Evolutionary conservation across 2,888 invertebrate genomes (phyloP).

Genomic region (Keiferia lycopersicella): DNA sequence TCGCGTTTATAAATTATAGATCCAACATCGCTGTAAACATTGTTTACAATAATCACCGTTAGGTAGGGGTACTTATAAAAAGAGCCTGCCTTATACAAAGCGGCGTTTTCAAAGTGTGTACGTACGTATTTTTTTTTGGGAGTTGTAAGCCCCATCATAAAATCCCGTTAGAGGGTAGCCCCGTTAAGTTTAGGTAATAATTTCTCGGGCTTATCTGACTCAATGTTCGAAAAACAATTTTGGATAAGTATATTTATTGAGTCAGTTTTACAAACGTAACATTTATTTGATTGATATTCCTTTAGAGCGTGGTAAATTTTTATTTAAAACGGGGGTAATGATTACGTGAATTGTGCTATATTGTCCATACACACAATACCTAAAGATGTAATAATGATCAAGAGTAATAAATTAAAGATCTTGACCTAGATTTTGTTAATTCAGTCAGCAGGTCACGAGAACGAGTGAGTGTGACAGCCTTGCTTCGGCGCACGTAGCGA

Average conservation of each 20-base stretch:
- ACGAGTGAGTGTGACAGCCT: constrained; percentile 75
- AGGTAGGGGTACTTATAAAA: neutral
- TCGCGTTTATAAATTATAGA: too few species aligned
- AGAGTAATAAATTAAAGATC: constrained; percentile 71
- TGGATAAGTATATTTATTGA: too few species aligned
- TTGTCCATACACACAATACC: neutral
- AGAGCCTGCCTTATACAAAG: neutral
- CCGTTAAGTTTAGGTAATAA: neutral
- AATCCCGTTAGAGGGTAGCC: neutral
- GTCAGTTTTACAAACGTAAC: too few species aligned
- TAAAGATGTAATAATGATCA: constrained; percentile 50
- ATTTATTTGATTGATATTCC: too few species aligned
- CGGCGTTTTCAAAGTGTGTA: neutral
- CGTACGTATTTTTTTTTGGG: neutral
- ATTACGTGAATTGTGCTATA: neutral
- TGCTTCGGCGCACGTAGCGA: neutral
- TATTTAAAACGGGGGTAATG: neutral
- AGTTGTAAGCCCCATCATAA: neutral
- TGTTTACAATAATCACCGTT: constrained; percentile 16
- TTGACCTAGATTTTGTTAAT: constrained; percentile 75
- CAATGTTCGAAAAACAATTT: too few species aligned
- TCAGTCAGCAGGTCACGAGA: constrained; percentile 79
- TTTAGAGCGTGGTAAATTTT: neutral
- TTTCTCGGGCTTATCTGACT: neutral
- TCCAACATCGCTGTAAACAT: neutral